Conservation (phyloP, 2,888 invertebrate species). For the Lumbricus terrestris region DNA sequence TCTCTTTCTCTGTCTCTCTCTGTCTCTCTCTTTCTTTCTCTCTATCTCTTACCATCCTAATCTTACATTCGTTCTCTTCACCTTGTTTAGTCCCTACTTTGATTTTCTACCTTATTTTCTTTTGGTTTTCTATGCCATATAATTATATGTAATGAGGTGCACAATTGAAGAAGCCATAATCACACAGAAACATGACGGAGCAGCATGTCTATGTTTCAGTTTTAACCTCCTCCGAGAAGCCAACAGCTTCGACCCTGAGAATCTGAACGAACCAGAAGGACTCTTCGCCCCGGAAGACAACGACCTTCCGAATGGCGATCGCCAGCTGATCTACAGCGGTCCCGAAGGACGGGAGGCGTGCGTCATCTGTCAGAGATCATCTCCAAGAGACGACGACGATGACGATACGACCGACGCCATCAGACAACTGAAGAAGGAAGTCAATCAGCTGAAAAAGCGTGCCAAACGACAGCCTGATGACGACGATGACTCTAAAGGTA, state of each 20-base stretch:
- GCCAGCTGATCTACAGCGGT: background rate
- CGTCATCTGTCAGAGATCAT: background rate
- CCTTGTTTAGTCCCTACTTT: background rate
- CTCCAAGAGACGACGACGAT: background rate
- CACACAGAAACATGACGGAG: background rate
- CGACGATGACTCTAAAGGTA: background rate
- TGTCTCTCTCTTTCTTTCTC: background rate
- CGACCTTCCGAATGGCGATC: background rate
- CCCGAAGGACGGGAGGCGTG: background rate
- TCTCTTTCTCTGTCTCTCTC: background rate
- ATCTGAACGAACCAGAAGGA: background rate
- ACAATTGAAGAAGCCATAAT: background rate
- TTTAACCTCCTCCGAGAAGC: background rate
- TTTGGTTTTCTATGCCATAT: no score
- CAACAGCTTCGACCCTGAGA: background rate
- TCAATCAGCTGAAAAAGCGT: background rate
- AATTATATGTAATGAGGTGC: background rate
- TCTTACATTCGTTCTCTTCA: background rate
- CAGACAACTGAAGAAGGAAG: background rate
- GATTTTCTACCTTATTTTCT: background rate
- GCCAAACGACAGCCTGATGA: background rate
- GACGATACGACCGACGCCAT: background rate
- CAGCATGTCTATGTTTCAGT: background rate
- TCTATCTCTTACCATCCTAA: background rate
- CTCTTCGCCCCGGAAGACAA: background rate